Percentiles rank a stretch among this genome's conserved stretches.
phyloP scores from a whole-genome alignment of 2,888 invertebrate species.

The Microctonus brassicae region DNA sequence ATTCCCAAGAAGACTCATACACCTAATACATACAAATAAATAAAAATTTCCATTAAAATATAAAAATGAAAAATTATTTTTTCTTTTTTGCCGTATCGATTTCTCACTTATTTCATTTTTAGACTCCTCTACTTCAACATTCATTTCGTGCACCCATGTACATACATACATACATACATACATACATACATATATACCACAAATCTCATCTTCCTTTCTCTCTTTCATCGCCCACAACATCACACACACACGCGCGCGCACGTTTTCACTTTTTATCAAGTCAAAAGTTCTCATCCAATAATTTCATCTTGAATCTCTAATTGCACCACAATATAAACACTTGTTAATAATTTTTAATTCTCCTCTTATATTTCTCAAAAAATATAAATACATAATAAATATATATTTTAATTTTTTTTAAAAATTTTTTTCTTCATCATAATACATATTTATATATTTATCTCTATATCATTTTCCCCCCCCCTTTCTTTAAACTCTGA shows the following conservation, averaged over 20 bases:
- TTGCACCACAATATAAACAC: slow-evolving; percentile 24
- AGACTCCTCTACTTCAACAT: background rate
- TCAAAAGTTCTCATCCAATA: slow-evolving; percentile 9
- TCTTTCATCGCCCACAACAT: slow-evolving; percentile 16
- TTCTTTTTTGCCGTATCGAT: too few species aligned
- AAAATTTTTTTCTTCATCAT: background rate
- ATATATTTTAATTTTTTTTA: too few species aligned
- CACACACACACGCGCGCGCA: slow-evolving; percentile 14
- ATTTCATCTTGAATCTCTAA: slow-evolving; percentile 12
- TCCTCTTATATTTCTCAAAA: slow-evolving; percentile 32
- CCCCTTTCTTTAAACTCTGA: slow-evolving; percentile 32
- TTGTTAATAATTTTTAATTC: slow-evolving; percentile 11
- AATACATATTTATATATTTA: too few species aligned
- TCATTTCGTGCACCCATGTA: background rate
- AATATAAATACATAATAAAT: too few species aligned
- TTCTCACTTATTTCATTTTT: background rate
- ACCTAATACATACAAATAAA: too few species aligned
- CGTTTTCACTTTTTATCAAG: slow-evolving; percentile 1
- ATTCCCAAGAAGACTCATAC: too few species aligned
- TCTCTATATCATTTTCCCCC: background rate
- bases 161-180: background rate
- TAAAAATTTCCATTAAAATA: too few species aligned
- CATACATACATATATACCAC: too few species aligned
- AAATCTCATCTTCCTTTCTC: background rate
- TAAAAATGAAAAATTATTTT: too few species aligned